Base-by-base conservation (phyloP, 1,140 invertebrate genomes). In the Halictus rubicundus region DNA sequence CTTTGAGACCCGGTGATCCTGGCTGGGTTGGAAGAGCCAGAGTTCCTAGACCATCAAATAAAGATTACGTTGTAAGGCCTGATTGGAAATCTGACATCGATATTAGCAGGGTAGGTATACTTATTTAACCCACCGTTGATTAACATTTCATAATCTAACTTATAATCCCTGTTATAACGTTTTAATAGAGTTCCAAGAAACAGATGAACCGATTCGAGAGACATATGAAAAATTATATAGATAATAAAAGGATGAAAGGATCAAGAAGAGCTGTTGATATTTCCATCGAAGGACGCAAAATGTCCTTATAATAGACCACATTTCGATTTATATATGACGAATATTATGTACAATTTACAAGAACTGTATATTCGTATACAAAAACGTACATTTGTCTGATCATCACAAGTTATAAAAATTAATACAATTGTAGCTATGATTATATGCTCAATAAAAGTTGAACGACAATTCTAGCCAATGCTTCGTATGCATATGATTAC, bases 31-130 rank as follows among this genome's bases (percentile, higher is more conserved):
- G 96, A 14, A 94, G 99, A 91, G 99, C 99, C 21, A 94, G 99
- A 83, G 99, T 99, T 66, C 99, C 99, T 23, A 93, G 96, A 89
- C 98, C 98, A 64, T 99, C 98, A 59, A 98, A 96, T 89, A 99
- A 98, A 94, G 99, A 99, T 92, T 99, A 99, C 91, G 96, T 99
- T 39, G 95, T 98, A 70, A 93, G 99, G 77, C 99, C 99, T 1
- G 97, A 98, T 90, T 98, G 97, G 95, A 97, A 96, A 78, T 95
- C 95, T 79, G 98, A 99, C 84, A 94, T 95, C 19, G 97, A 98
- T 92, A 96, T 98, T 92, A 96, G 95, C 83, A 94, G 95, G 84
- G 96, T 97, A 92, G 94, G 94, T 93, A 78, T 25, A 49, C 21
- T 42, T 77, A n/a, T 66, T 10, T 66, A 32, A 46, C 9, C 14